phyloP scores from a whole-genome alignment of 2,888 invertebrate genomes.

The Cabera pusaria region DNA sequence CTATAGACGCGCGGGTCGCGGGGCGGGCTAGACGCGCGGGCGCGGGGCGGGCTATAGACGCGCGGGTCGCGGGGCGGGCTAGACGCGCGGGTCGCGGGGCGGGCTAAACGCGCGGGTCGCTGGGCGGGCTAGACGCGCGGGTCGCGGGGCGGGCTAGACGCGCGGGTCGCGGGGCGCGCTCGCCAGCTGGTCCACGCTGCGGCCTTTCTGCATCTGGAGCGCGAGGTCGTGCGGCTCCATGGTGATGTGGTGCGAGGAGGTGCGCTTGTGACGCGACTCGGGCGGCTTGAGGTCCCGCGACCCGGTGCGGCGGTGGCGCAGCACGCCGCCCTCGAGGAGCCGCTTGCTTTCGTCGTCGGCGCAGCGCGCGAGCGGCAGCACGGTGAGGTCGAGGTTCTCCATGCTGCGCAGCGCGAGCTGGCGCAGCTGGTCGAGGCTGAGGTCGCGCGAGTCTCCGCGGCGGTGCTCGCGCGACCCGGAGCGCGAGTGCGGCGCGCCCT shows the following conservation, averaged over 20 bases:
- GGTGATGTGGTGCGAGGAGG: conserved; percentile 75
- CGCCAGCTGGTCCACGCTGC: conserved; percentile 70
- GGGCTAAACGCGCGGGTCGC: conserved; percentile 59
- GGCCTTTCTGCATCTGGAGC: conserved; percentile 66
- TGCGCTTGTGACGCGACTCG: conserved; percentile 68
- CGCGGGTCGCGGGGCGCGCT: conserved; percentile 53
- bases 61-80: neutral
- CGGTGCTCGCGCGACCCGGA: conserved; percentile 82
- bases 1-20: conserved; percentile 47
- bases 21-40: conserved; percentile 40
- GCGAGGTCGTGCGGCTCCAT: conserved; percentile 66
- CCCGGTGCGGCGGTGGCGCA: conserved; percentile 84
- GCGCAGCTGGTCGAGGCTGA: conserved; percentile 72
- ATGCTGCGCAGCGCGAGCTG: conserved; percentile 74
- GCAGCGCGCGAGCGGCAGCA: conserved; percentile 61
- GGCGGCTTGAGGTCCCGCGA: conserved; percentile 79
- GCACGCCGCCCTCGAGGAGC: conserved; percentile 66
- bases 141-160: conserved; percentile 22
- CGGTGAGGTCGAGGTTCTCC: conserved; percentile 71
- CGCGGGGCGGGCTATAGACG: conserved; percentile 40
- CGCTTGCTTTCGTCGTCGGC: conserved; percentile 76
- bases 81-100: conserved; percentile 46
- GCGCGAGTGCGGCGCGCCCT: conserved; percentile 80
- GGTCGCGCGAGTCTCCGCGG: conserved; percentile 78
- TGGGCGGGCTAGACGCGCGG: neutral